Evolutionary conservation across 2,888 invertebrate species (phyloP).

Genomic region (Malthinus seriepunctatus): DNA sequence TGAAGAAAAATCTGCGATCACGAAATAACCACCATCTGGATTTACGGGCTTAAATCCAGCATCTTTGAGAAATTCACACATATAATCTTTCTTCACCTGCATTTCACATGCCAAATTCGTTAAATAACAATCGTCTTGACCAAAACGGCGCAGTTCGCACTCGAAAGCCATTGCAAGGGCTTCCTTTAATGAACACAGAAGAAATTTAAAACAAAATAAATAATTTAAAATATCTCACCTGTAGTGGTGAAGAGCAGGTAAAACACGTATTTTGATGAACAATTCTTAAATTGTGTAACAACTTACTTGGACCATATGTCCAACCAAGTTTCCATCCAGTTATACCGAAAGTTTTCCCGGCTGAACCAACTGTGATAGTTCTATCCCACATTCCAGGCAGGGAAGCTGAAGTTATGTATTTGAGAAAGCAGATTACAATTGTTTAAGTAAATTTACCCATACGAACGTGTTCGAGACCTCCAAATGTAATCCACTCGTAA

Average conservation of each 20-base stretch:
- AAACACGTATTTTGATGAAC: conserved; percentile 95
- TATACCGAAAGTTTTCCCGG: conserved; percentile 96
- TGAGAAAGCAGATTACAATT: not conserved
- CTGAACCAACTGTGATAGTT: conserved; percentile 94
- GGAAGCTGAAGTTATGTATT: conserved; percentile 63
- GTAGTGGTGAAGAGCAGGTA: conserved; percentile 88
- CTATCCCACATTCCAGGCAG: conserved; percentile 97
- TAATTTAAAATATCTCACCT: conserved; percentile 54
- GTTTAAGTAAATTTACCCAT: conserved; percentile 67
- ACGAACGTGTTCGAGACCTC: conserved; percentile 81
- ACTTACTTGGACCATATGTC: conserved; percentile 86
- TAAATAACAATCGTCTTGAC: conserved; percentile 82
- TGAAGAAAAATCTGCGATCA: conserved; percentile 89
- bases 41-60: conserved; percentile 88
- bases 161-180: conserved; percentile 91
- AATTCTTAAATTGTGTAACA: conserved; percentile 80
- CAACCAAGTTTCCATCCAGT: conserved; percentile 98
- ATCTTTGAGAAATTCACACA: conserved; percentile 73
- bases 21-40: conserved; percentile 97
- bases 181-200: conserved; percentile 66
- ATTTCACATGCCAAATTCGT: conserved; percentile 74
- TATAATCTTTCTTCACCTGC: conserved; percentile 75
- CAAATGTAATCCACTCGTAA: conserved; percentile 95
- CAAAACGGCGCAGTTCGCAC: conserved; percentile 71
- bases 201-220: not conserved